Evolutionary conservation across 2,888 invertebrate species (phyloP).

Genomic region (Oscheius onirici): DNA sequence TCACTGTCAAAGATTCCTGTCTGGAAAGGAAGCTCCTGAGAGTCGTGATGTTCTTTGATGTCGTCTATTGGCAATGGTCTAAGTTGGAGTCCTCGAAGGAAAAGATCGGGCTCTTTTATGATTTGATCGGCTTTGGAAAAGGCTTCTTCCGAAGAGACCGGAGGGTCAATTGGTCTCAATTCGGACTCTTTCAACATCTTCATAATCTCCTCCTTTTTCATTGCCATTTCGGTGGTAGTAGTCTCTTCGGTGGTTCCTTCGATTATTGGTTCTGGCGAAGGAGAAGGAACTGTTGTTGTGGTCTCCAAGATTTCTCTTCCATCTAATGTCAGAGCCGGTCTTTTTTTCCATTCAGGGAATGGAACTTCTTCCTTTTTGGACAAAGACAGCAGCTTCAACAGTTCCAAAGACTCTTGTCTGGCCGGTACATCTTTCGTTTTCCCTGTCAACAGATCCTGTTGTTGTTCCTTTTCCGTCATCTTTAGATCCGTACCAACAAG

Average conservation of each 20-base stretch:
- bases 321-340: neutral
- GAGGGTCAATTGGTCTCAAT: neutral
- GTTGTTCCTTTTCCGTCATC: neutral
- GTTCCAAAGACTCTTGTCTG: neutral
- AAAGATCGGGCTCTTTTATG: slow-evolving; percentile 1
- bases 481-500: neutral
- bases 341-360: slow-evolving; percentile 4
- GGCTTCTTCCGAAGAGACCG: neutral
- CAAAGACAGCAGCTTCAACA: neutral
- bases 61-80: slow-evolving; percentile 8
- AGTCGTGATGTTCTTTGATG: neutral
- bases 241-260: neutral
- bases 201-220: neutral
- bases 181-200: neutral
- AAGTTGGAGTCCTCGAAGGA: neutral
- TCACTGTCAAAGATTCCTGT: neutral
- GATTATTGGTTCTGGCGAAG: too few species aligned
- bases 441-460: neutral
- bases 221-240: neutral
- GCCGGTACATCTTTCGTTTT: neutral
- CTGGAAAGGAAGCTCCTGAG: neutral
- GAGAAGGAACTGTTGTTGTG: too few species aligned
- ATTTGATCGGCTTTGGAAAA: slow-evolving; percentile 7
- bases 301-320: neutral
- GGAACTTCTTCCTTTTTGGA: slow-evolving; percentile 2